Base-by-base conservation (phyloP, 2,797 vertebrate genomes). In the Xiphorhynchus erythropygius region DNA sequence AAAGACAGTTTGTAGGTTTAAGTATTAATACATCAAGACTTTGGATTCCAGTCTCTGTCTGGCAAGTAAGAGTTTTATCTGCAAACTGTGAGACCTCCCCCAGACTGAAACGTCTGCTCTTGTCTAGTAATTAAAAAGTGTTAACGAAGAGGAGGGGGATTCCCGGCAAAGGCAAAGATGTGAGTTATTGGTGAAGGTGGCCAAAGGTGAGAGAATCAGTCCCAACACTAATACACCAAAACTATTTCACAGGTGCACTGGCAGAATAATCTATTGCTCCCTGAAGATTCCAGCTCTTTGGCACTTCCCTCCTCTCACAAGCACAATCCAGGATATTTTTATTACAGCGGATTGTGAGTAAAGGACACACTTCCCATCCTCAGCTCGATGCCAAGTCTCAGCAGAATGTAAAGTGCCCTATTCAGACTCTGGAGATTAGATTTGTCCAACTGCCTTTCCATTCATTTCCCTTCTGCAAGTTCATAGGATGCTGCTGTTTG, bases 301-400 rank as follows among this genome's bases (percentile, higher is more conserved):
- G 89, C 63, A 67, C 78, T 97, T 95, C 96, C 96, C 93, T 95
- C 80, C 87, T 94, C 56, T 50, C 59, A 28, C 50, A 84, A 74
- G 35, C 77, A 53, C 0, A 24, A 67, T 42, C 41, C 88, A 82
- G 87, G 76, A 70, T 97, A 97, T 97, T 97, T 96, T 93, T 89
- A 95, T 93, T 49, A 15, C 68, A 32, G 49, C 0, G 14, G 42
- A 94, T 17, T 89, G 78, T 79, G 96, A 49, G 59, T 33, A 86
- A 79, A 96, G 86, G 81, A 93, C 83, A 82, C 83, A 65, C 78
- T 97, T 97, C 97, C 97, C 81, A 33, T 96, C 81, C 81, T 27
- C 81, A 89, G 33, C 78, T 84, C 71, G 2, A 28, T 89, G 96
- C 95, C 97, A 97, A 97, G 80, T 92, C 91, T 92, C 82, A 39